Conservation (phyloP, 2,113 vertebrate genomes). For the Dinomys branickii region DNA sequence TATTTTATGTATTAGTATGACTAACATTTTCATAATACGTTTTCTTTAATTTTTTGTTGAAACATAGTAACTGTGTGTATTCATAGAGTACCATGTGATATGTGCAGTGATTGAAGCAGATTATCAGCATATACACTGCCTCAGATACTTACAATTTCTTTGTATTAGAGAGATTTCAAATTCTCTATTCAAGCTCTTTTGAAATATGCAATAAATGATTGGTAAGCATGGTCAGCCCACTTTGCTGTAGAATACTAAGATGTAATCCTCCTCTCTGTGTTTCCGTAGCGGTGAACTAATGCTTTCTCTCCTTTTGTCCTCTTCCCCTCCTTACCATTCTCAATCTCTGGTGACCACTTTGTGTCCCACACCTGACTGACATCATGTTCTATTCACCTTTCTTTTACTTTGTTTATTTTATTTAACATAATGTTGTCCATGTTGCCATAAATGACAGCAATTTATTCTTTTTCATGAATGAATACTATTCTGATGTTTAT, state of each 20-base stretch:
- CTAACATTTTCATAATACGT: background rate
- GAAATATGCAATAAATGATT: background rate
- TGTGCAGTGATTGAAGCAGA: background rate
- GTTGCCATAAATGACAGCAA: background rate
- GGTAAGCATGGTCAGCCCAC: too few relatives aligned
- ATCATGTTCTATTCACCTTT: background rate
- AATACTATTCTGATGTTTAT: background rate
- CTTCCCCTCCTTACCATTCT: background rate
- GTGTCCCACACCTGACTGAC: background rate
- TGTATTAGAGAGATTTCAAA: background rate
- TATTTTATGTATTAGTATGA: background rate
- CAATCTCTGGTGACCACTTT: background rate
- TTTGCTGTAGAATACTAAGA: background rate
- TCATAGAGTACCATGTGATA: background rate
- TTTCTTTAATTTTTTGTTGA: background rate
- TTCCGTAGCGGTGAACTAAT: background rate
- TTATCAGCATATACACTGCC: background rate
- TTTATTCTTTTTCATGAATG: background rate
- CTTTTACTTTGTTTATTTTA: background rate
- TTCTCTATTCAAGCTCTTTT: background rate
- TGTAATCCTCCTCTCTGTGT: background rate
- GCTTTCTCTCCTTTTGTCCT: background rate
- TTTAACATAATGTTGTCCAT: background rate
- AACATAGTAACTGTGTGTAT: background rate
- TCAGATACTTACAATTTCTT: background rate